Evolutionary conservation across 2,113 vertebrate species (phyloP), one percentile per base, ranked within the genome.

Genomic region (Drymodes brunneopygia): DNA sequence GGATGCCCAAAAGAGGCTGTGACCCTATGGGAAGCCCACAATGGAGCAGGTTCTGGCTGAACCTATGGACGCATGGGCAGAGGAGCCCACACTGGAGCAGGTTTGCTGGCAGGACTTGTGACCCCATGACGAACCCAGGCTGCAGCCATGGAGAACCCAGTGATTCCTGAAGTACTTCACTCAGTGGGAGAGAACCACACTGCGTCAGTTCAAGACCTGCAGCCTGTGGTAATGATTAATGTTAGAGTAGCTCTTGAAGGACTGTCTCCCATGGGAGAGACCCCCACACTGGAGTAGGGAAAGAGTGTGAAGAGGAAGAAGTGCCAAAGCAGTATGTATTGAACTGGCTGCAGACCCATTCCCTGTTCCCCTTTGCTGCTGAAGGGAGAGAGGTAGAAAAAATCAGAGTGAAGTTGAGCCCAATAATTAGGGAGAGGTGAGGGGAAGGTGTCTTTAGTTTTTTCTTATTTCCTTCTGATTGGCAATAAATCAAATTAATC

Each of bases 151-250:
- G n/a, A 44, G 20, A 33, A 12, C 20, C 3, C 7, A 10, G 1
- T 78, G 54, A 33, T 67, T 54, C 12, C 2, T 51, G 15, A 40
- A 47, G 22, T 10, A 57, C 36, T 71, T 23, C 33, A 45, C 7
- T 9, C 10, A 2, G 2, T 71, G 20, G 33, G 6, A 54, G 27
- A 14, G 33, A 87, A 29, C 5, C 31, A 38, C 1, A 1, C 3
- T 21, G 8, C 8, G n/a, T n/a, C 12, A 51, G 14, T 53, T 67
- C 3, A 12, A 36, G 58, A 53, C 12, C 20, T 70, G 22, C 38
- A 36, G 71, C 20, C 25, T 3, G 1, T 47, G n/a, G 29, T 22
- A 31, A 61, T 53, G 38, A 40, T 29, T 45, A 36, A 15, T 53
- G 24, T 44, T 38, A 16, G 29, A 40, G 38, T 81, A 60, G 11